These are phyloP conservation scores for Hippasteria phrygiana DNA, from an alignment of 53 echinoderm and acorn worm genomes.

Conservation along the genomic window DNA sequence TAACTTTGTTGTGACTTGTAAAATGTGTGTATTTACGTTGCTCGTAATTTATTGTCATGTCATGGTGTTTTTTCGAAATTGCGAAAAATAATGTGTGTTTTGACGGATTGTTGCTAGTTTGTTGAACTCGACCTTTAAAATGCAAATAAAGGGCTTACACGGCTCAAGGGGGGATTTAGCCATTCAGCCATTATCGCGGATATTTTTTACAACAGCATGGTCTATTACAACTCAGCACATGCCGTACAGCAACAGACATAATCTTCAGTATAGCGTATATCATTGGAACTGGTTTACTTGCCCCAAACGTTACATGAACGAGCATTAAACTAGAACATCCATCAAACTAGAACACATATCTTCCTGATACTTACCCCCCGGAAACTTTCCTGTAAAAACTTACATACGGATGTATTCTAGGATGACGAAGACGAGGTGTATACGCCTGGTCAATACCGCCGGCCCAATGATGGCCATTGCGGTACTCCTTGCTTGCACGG, in stretches of 20 bases:
- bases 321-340: not conserved
- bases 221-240: not conserved
- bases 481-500: slow-evolving; percentile 7
- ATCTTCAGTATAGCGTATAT: no score
- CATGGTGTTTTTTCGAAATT: no score
- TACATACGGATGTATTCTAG: no score
- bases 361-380: not conserved
- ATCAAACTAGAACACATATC: not conserved
- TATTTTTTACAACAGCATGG: not conserved
- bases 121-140: not conserved
- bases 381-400: no score
- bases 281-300: no score
- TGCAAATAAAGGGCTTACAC: not conserved
- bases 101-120: not conserved
- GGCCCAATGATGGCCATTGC: not conserved
- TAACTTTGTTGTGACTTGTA: no score
- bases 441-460: not conserved
- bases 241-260: no score
- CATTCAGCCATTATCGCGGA: no score
- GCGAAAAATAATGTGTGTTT: not conserved
- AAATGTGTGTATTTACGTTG: no score
- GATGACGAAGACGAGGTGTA: not conserved
- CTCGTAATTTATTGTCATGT: not conserved
- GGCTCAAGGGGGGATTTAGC: not conserved
- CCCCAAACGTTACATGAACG: no score